Evolutionary conservation across 2,888 invertebrate species (phyloP).

Genomic region (Sinelater perroti): DNA sequence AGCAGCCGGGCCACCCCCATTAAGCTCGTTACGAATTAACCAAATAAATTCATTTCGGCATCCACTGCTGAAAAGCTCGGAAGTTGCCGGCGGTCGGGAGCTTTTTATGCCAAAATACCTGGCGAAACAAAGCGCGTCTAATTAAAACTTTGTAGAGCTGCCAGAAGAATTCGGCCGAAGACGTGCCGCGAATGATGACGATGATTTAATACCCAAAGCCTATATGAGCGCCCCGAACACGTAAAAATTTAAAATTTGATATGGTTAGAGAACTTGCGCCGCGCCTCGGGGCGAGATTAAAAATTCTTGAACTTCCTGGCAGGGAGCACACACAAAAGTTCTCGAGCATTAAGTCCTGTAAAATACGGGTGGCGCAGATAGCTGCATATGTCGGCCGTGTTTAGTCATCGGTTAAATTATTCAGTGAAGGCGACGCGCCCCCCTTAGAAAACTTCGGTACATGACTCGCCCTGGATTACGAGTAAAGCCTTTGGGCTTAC

Average conservation of each 20-base stretch:
- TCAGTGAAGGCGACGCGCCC: slow-evolving; percentile 20
- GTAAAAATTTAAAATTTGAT: too few species aligned
- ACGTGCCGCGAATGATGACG: slow-evolving; percentile 9
- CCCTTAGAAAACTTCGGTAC: slow-evolving; percentile 23
- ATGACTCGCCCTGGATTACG: slow-evolving; percentile 21
- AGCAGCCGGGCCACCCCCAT: too few species aligned
- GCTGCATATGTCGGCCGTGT: slow-evolving; percentile 12
- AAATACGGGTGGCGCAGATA: slow-evolving; percentile 2
- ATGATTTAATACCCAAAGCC: slow-evolving; percentile 4
- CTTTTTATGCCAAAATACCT: not conserved
- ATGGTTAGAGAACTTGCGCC: too few species aligned
- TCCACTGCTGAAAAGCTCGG: slow-evolving; percentile 7
- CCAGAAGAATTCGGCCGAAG: slow-evolving; percentile 1
- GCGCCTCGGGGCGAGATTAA: too few species aligned
- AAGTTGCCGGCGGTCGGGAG: too few species aligned
- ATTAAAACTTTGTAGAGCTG: slow-evolving; percentile 12
- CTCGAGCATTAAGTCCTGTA: not conserved
- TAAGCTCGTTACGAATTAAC: too few species aligned
- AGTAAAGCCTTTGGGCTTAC: slow-evolving; percentile 14
- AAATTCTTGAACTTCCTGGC: too few species aligned
- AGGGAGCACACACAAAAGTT: not conserved
- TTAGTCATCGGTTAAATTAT: slow-evolving; percentile 33
- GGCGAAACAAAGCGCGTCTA: slow-evolving; percentile 7
- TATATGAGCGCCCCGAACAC: too few species aligned
- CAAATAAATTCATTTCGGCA: too few species aligned